Evolutionary conservation across 2,888 invertebrate species (phyloP).

Genomic region (Leucophenga montana): DNA sequence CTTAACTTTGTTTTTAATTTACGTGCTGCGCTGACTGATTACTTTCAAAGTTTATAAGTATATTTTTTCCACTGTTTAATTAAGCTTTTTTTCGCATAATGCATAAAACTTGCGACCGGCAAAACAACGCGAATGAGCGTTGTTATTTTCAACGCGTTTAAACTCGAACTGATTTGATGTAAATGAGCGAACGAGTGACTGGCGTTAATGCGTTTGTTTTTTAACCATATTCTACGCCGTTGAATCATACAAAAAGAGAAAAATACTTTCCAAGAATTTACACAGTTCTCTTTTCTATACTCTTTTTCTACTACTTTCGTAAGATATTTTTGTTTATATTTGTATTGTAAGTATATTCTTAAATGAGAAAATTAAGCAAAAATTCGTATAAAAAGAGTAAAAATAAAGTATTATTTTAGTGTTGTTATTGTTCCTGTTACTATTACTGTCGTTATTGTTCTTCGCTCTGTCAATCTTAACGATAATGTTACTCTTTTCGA

Average conservation of each 20-base stretch:
- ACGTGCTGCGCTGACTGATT: background rate
- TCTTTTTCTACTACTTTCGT: too few species aligned
- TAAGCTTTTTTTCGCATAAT: background rate
- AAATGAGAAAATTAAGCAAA: background rate
- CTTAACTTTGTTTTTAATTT: slow-evolving; percentile 1
- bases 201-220: background rate
- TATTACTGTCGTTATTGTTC: background rate
- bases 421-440: too few species aligned
- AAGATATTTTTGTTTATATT: background rate
- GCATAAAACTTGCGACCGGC: background rate
- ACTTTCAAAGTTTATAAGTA: background rate
- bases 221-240: slow-evolving; percentile 1
- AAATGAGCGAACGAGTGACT: background rate
- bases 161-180: slow-evolving; percentile 1
- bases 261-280: too few species aligned
- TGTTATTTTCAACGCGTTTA: slow-evolving; percentile 9
- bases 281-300: too few species aligned
- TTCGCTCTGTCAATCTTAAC: background rate
- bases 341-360: background rate
- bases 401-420: background rate
- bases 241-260: background rate
- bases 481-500: background rate
- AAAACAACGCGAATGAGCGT: slow-evolving; percentile 1
- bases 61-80: background rate
- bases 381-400: background rate